Evolutionary conservation across 2,113 vertebrate genomes (phyloP).

Genomic region (Zapornia atra): DNA sequence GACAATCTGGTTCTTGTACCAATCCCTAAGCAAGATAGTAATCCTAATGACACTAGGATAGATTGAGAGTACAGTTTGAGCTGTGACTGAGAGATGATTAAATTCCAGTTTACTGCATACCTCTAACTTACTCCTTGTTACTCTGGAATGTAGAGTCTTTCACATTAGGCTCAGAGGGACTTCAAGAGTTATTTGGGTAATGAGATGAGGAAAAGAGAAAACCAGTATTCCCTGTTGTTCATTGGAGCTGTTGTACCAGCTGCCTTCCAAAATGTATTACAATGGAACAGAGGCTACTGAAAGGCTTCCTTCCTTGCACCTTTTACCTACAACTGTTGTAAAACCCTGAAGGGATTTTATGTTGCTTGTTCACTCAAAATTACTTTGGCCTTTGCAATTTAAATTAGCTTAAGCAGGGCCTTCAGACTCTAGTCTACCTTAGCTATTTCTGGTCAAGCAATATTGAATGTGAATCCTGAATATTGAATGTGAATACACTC

Average conservation of each 20-base stretch:
- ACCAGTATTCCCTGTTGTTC: neutral
- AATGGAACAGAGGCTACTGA: neutral
- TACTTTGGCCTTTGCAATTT: neutral
- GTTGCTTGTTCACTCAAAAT: neutral
- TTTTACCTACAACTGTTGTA: neutral
- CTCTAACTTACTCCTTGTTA: neutral
- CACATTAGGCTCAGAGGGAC: neutral
- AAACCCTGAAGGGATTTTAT: neutral
- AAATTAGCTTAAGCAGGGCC: neutral
- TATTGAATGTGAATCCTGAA: neutral
- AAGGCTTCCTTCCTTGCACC: neutral
- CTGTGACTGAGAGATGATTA: neutral
- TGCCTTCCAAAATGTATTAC: neutral
- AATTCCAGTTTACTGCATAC: neutral
- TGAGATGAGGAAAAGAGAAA: neutral
- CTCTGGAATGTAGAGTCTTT: neutral
- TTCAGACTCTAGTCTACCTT: neutral
- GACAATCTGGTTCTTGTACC: neutral
- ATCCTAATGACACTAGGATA: neutral
- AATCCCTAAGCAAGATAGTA: neutral
- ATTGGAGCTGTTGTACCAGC: neutral
- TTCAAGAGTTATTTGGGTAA: neutral
- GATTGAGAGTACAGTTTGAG: neutral
- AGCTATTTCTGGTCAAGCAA: neutral
- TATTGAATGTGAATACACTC: neutral